A percentile compares a stretch with the other conserved stretches of the same genome.
phyloP scores from a whole-genome alignment of 2,113 vertebrate species.

The Sylvia atricapilla region DNA sequence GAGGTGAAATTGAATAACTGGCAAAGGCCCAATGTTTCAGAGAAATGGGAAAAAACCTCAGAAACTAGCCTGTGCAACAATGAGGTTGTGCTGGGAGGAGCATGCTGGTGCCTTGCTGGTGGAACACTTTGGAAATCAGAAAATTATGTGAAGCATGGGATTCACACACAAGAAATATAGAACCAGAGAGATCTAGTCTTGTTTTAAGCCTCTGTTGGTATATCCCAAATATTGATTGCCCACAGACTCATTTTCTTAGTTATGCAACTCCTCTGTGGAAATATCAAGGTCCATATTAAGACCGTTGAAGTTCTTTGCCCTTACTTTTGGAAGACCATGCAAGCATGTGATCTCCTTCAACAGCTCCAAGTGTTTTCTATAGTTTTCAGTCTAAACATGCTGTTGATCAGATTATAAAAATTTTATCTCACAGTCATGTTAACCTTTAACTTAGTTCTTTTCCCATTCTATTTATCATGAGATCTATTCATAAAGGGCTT shows the following conservation, averaged over 20 bases:
- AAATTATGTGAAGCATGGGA: background rate
- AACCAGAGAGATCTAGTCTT: background rate
- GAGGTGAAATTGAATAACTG: background rate
- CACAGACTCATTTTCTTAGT: background rate
- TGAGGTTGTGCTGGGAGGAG: background rate
- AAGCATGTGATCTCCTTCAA: background rate
- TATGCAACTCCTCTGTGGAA: background rate
- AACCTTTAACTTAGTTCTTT: conserved; percentile 4
- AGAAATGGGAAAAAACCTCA: background rate
- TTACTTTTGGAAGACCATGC: background rate
- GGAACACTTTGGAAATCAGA: background rate
- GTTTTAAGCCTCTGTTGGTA: background rate
- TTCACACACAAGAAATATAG: background rate
- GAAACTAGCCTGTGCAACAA: background rate
- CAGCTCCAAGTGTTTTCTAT: background rate
- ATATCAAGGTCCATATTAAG: background rate
- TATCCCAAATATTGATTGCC: background rate
- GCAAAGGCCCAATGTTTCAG: background rate
- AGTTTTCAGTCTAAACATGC: background rate
- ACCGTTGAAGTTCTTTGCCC: background rate
- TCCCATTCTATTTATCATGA: background rate
- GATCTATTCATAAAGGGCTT: background rate
- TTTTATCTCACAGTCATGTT: background rate
- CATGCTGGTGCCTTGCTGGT: background rate
- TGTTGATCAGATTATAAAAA: background rate